These are phyloP conservation scores for Paracyprichromis sp. DNA, from an alignment of 2,113 vertebrate genomes.

Conservation along the genomic window DNA sequence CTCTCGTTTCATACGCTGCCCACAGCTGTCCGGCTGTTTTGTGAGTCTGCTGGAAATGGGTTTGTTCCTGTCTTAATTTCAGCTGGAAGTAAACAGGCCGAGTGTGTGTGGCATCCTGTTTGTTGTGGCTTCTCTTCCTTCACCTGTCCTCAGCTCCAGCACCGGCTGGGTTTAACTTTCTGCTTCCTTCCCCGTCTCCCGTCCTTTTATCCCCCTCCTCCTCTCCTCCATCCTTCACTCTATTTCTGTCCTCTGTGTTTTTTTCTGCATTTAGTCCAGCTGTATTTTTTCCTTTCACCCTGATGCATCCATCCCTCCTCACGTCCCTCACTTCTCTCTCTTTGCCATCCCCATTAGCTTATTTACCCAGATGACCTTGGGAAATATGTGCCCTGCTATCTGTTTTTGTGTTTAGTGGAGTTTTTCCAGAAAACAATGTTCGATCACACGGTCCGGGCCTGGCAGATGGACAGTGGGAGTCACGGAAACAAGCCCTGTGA, in stretches of 20 bases:
- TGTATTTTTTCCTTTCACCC: neutral
- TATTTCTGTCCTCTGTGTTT: neutral
- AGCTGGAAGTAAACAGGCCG: neutral
- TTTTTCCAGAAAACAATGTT: conserved; percentile 16
- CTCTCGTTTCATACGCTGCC: neutral
- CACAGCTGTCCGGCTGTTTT: neutral
- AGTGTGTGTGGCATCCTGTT: conserved; percentile 5
- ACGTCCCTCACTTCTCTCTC: neutral
- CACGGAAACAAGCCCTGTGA: neutral
- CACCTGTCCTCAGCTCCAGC: neutral
- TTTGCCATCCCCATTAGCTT: neutral
- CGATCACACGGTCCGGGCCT: neutral
- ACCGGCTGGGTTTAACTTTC: neutral
- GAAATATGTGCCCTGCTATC: conserved; percentile 38
- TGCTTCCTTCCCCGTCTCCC: neutral
- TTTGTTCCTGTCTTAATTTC: neutral
- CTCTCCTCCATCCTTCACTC: neutral
- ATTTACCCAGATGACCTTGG: conserved; percentile 19
- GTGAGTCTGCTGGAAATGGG: neutral
- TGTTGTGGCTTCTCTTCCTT: neutral
- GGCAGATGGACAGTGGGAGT: neutral
- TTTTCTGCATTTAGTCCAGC: neutral
- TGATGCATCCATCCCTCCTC: neutral
- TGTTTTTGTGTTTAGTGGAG: conserved; percentile 22
- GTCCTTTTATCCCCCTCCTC: neutral